These are phyloP conservation scores for Gallinago stenura DNA, from an alignment of 2,797 vertebrate genomes.

Conservation along the genomic window DNA sequence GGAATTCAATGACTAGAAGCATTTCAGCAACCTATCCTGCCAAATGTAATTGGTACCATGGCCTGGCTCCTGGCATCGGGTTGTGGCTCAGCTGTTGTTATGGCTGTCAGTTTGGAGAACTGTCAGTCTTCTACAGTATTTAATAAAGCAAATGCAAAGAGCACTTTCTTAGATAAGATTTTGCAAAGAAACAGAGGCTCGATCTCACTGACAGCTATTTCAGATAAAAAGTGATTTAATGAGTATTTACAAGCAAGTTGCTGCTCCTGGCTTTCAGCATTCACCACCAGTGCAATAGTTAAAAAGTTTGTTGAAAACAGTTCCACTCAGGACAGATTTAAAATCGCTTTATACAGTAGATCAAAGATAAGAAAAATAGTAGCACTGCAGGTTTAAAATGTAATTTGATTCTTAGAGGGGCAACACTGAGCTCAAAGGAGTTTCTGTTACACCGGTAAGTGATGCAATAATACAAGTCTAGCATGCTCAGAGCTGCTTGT, in stretches of 20 bases:
- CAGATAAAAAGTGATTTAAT: not conserved
- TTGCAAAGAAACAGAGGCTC: not conserved
- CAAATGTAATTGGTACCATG: not conserved
- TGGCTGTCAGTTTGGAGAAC: not conserved
- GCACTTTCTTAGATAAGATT: not conserved
- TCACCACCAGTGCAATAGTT: not conserved
- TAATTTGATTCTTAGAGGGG: constrained; percentile 31
- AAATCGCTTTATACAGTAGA: not conserved
- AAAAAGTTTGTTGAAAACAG: constrained; percentile 26
- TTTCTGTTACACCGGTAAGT: not conserved
- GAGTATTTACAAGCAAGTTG: not conserved
- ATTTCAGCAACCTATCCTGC: not conserved
- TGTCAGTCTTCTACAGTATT: not conserved
- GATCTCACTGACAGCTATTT: not conserved
- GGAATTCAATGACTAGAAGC: constrained; percentile 12
- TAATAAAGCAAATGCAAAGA: not conserved
- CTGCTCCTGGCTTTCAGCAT: not conserved
- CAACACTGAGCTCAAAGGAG: not conserved
- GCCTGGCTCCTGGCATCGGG: not conserved
- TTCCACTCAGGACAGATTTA: not conserved
- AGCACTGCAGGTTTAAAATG: not conserved
- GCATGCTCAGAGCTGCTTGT: not conserved
- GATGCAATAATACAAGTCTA: not conserved
- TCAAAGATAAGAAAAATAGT: constrained; percentile 47
- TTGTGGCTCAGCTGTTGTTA: constrained; percentile 29